Evolutionary conservation across 2,113 vertebrate species (phyloP).

Genomic region (Notothenia rossii): DNA sequence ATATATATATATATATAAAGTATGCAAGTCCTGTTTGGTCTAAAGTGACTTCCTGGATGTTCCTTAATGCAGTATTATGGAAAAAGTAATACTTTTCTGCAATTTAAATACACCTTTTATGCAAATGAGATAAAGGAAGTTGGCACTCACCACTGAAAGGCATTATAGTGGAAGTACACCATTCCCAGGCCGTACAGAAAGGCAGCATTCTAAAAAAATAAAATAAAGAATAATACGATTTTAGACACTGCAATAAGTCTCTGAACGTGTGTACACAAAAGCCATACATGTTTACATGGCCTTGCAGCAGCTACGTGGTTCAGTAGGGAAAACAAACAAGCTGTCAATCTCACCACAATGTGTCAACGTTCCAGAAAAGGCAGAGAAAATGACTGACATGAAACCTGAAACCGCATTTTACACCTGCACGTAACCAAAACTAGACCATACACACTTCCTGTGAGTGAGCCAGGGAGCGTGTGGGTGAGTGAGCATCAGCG

Average conservation of each 20-base stretch:
- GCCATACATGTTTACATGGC: background rate
- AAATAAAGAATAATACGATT: background rate
- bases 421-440: constrained; percentile 12
- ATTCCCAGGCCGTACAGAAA: constrained; percentile 99
- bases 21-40: no score
- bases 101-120: background rate
- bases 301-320: background rate
- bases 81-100: no score
- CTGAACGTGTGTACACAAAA: background rate
- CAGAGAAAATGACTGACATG: constrained; percentile 36
- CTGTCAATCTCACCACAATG: constrained; percentile 22
- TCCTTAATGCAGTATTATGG: no score
- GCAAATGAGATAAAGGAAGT: background rate
- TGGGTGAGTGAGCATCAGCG: background rate
- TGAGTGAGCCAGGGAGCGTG: background rate
- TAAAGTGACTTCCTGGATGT: no score
- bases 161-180: constrained; percentile 99
- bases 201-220: constrained; percentile 93
- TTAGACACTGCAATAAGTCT: background rate
- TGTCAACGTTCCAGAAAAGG: background rate
- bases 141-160: constrained; percentile 98
- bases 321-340: background rate
- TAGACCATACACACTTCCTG: constrained; percentile 42
- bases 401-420: constrained; percentile 51
- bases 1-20: no score